A percentile compares a stretch with the other conserved stretches of the same genome.
Evolutionary conservation across 2,797 vertebrate genomes (phyloP).

Genomic region (Knipowitschia caucasica): DNA sequence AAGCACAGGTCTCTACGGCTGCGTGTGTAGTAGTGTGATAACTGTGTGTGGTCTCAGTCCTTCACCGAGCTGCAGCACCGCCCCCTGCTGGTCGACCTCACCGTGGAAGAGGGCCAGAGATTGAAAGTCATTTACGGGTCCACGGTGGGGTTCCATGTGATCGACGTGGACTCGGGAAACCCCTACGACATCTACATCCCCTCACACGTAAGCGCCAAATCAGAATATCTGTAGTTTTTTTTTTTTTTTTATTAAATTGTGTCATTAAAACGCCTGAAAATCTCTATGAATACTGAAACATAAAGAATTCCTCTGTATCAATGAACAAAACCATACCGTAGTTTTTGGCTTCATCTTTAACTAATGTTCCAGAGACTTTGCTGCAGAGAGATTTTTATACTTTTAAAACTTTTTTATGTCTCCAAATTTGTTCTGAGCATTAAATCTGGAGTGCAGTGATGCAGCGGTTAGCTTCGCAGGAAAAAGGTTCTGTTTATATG

Average conservation of each 20-base stretch:
- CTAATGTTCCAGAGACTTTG: too few species aligned
- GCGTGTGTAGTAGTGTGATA: not conserved
- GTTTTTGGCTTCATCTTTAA: too few species aligned
- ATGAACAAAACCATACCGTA: too few species aligned
- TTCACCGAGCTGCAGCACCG: constrained; percentile 97
- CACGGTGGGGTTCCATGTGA: constrained; percentile 95
- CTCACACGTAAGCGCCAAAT: constrained; percentile 76
- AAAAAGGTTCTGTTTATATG: too few species aligned
- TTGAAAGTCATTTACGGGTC: constrained; percentile 99
- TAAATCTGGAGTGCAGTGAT: too few species aligned
- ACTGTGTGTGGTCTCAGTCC: constrained; percentile 73
- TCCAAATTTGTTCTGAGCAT: too few species aligned
- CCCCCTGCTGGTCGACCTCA: constrained; percentile 93
- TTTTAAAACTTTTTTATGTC: not conserved
- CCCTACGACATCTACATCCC: constrained; percentile 98
- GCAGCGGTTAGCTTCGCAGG: too few species aligned
- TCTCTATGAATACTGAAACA: not conserved
- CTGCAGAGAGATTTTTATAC: too few species aligned
- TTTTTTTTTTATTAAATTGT: too few species aligned
- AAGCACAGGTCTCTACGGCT: not conserved
- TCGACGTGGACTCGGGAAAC: constrained; percentile 97
- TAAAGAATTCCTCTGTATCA: too few species aligned
- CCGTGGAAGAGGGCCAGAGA: constrained; percentile 96
- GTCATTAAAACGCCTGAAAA: too few species aligned
- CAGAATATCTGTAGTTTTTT: too few species aligned